Evolutionary conservation across 2,113 vertebrate genomes (phyloP).

Genomic region (Mungos mungo): DNA sequence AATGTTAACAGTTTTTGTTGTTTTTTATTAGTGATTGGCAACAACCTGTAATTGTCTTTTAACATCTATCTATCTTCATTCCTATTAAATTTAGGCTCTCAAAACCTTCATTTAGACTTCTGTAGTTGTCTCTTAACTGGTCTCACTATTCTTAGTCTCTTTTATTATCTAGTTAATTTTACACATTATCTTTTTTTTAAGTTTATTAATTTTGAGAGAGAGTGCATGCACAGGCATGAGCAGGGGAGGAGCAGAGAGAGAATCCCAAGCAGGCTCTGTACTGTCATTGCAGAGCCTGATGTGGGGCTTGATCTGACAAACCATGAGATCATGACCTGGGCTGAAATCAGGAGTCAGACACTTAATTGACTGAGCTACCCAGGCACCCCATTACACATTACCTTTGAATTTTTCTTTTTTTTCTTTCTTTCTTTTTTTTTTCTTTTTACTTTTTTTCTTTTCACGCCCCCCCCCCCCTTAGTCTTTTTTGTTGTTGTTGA

Average conservation of each 20-base stretch:
- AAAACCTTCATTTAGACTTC: slow-evolving; percentile 10
- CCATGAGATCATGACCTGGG: no score
- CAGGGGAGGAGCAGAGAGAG: no score
- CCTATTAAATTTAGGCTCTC: neutral
- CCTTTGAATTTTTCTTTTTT: neutral
- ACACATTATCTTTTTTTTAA: neutral
- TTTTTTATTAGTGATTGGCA: neutral
- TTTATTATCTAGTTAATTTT: neutral
- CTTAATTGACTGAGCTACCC: no score
- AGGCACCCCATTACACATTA: neutral
- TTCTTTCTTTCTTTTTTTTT: neutral
- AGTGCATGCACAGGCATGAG: no score
- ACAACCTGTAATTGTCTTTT: neutral
- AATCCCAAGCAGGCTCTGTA: no score
- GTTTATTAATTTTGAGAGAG: no score
- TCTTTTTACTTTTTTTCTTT: neutral
- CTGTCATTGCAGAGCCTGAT: no score
- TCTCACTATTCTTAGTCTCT: neutral
- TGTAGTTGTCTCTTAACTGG: neutral
- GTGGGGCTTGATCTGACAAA: no score
- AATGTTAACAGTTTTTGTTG: neutral
- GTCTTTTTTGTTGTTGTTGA: neutral
- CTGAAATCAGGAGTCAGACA: no score
- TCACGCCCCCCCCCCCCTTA: neutral
- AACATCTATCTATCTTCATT: neutral